Evolutionary conservation across 64 coral and sea anemone species (phyloP).

Genomic region (Montipora foliosa): DNA sequence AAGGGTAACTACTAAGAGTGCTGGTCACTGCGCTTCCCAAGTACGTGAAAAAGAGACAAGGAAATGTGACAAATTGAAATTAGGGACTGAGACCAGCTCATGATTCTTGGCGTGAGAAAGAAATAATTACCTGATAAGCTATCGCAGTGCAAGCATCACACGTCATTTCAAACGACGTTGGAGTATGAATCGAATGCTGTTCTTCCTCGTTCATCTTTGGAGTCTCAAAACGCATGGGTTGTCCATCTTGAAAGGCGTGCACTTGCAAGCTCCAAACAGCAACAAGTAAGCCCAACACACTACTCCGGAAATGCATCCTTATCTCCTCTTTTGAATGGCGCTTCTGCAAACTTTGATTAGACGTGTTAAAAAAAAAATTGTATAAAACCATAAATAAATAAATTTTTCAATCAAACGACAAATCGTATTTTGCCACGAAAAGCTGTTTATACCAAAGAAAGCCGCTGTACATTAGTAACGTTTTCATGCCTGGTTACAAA

Average conservation of each 20-base stretch:
- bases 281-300: background rate
- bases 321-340: background rate
- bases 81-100: too few relatives aligned
- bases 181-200: slow-evolving; percentile 92
- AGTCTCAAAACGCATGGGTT: slow-evolving; percentile 98
- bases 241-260: slow-evolving; percentile 15
- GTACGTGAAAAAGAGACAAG: too few relatives aligned
- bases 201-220: slow-evolving; percentile 98
- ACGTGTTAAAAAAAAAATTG: background rate
- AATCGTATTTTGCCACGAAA: slow-evolving; percentile 56
- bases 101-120: too few relatives aligned
- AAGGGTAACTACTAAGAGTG: background rate
- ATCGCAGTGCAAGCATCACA: slow-evolving; percentile 97
- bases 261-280: background rate
- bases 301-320: background rate
- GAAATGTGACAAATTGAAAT: too few relatives aligned
- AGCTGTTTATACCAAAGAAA: background rate
- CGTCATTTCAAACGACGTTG: slow-evolving; percentile 89
- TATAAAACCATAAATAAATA: slow-evolving; percentile 53
- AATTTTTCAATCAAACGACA: background rate
- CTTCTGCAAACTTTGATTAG: slow-evolving; percentile 18
- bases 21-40: too few relatives aligned
- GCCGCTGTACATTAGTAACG: slow-evolving; percentile 20
- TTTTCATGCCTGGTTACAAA: background rate
- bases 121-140: slow-evolving; percentile 80